Conservation (phyloP, 2,888 invertebrate genomes). For the Marasmarcha lunaedactyla region DNA sequence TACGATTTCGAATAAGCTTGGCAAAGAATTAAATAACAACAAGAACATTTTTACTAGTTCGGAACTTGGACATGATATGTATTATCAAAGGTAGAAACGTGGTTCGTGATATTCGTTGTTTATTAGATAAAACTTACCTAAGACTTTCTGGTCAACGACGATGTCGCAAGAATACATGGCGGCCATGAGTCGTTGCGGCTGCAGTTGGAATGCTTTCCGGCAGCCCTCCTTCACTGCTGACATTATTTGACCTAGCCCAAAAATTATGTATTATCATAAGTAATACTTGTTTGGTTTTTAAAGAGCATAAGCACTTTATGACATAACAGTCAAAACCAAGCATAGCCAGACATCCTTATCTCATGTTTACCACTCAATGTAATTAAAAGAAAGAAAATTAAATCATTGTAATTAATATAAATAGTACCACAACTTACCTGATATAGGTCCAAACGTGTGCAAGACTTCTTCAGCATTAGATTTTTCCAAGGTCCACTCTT, state of each 20-base stretch:
- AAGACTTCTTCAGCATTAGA: conserved; percentile 42
- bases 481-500: conserved; percentile 79
- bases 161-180: conserved; percentile 93
- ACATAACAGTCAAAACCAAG: not conserved
- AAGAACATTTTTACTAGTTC: too few species aligned
- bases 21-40: too few species aligned
- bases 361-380: too few species aligned
- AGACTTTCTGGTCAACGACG: conserved; percentile 85
- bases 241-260: conserved; percentile 82
- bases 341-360: too few species aligned
- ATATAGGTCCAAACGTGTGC: conserved; percentile 63
- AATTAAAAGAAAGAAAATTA: not conserved
- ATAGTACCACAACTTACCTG: conserved; percentile 64
- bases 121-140: too few species aligned
- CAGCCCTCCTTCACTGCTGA: conserved; percentile 92
- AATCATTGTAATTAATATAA: too few species aligned
- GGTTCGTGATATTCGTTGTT: too few species aligned
- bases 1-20: too few species aligned
- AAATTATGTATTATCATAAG: not conserved
- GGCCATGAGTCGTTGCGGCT: conserved; percentile 91
- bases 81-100: too few species aligned
- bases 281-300: not conserved
- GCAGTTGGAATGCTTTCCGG: conserved; percentile 87
- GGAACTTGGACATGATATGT: too few species aligned
- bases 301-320: not conserved